Conservation (phyloP, 92 coral and sea anemone genomes). For the Parazoanthus atlanticus region DNA sequence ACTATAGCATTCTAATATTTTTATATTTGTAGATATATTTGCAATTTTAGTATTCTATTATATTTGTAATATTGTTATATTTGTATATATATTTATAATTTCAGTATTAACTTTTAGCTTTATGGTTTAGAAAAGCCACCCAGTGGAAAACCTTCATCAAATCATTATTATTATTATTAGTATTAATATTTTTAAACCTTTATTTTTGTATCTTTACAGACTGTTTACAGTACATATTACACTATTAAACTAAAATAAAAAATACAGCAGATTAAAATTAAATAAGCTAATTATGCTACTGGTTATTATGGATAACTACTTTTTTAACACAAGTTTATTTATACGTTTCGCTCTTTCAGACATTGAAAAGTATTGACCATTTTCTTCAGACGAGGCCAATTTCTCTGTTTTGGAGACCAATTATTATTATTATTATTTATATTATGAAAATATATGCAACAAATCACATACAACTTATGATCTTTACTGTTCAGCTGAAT, state of each 20-base stretch:
- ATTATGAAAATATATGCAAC: constrained; percentile 23
- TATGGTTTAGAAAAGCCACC: constrained; percentile 7
- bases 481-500: constrained; percentile 24
- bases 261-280: too few species aligned
- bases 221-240: too few species aligned
- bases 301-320: too few species aligned
- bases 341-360: too few species aligned
- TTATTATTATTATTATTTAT: not conserved
- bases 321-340: too few species aligned
- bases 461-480: constrained; percentile 29
- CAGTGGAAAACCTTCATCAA: not conserved
- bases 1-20: not conserved
- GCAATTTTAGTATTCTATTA: not conserved
- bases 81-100: not conserved
- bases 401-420: too few species aligned
- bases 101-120: not conserved
- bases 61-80: not conserved
- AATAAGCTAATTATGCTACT: too few species aligned
- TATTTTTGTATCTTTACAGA: too few species aligned
- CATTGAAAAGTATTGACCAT: too few species aligned
- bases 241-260: too few species aligned
- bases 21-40: not conserved
- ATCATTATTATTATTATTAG: too few species aligned
- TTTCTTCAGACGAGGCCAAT: too few species aligned
- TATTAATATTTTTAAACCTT: not conserved